Evolutionary conservation across 2,113 vertebrate species (phyloP), one percentile per base, ranked within the genome.

Genomic region (Eublepharis macularius): DNA sequence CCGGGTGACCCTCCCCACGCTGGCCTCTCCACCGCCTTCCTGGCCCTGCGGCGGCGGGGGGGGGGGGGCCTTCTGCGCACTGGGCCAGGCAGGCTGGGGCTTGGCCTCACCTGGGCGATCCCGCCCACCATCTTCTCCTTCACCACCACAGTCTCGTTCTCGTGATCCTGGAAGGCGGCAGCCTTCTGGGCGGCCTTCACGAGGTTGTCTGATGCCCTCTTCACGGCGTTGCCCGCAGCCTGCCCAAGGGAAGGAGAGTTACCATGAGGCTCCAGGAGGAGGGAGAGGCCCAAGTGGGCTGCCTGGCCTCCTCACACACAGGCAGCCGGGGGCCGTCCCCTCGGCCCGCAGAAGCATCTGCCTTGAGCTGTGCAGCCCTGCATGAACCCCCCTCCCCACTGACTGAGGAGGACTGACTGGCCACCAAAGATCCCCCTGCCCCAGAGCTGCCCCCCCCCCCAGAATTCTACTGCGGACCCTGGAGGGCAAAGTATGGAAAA

Each of bases 91-190:
- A 8, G 0, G 0, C 3, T 2, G 2, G 51, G 57, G 24, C 60
- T 9, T 10, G 26, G 87, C 82, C 97, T 97, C 92, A 99, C 99
- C 98, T 99, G 99, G 91, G 99, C 99, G 57, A 99, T 99, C 17
- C 99, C 99, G 39, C 98, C 98, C 0, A 99, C 99, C 98, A 99
- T 99, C 95, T 97, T 98, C 90, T 98, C 98, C 95, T 99, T 99
- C 85, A 99, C 99, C 92, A 99, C 98, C 89, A 99, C 98, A 0
- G 96, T 97, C 49, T 98, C 97, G 19, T 99, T 97, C 90, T 97
- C 98, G 0, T 99, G 97, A 72, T 99, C 97, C 85, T 98, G 97
- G 66, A 99, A 99, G 11, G 99, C 99, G 1, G 99, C 99, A 0
- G 98, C 99, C 81, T 99, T 99, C 96, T 99, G 98, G 0, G 99